Percentiles rank a stretch among this genome's conserved stretches.
phyloP scores from a whole-genome alignment of 2,113 vertebrate genomes.

The Tachycineta bicolor region DNA sequence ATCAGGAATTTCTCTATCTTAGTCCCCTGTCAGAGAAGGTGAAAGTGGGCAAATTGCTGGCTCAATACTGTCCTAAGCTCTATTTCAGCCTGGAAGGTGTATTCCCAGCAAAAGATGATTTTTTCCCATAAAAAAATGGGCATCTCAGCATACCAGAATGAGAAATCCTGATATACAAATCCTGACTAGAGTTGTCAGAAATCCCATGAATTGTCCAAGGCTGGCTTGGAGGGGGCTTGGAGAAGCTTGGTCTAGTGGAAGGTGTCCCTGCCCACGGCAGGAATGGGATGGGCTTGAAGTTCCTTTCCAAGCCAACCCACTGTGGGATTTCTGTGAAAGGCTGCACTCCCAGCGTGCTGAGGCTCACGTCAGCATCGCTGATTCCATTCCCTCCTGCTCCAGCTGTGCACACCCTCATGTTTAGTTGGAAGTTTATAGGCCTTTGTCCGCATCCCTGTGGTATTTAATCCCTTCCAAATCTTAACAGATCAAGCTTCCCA shows the following conservation, averaged over 20 bases:
- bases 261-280: not conserved
- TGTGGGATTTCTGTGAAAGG: not conserved
- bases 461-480: not conserved
- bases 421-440: not conserved
- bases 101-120: not conserved
- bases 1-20: not conserved
- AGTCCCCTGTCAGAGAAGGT: not conserved
- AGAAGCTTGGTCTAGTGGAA: not conserved
- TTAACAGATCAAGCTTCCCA: not conserved
- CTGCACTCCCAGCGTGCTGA: not conserved
- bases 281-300: not conserved
- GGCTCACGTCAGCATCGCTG: accelerated
- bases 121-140: not conserved
- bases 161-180: not conserved
- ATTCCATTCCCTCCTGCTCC: not conserved
- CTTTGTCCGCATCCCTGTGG: not conserved
- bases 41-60: not conserved
- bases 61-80: not conserved
- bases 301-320: too few relatives aligned
- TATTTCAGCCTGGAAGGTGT: not conserved
- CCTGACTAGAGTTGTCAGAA: not conserved
- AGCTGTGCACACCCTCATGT: not conserved
- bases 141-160: not conserved
- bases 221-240: accelerated
- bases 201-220: not conserved